A percentile compares a stretch with the other conserved stretches of the same genome.
These are phyloP conservation scores for Bilobella aurantiaca DNA, from an alignment of 1,140 invertebrate species.

Conservation along the genomic window DNA sequence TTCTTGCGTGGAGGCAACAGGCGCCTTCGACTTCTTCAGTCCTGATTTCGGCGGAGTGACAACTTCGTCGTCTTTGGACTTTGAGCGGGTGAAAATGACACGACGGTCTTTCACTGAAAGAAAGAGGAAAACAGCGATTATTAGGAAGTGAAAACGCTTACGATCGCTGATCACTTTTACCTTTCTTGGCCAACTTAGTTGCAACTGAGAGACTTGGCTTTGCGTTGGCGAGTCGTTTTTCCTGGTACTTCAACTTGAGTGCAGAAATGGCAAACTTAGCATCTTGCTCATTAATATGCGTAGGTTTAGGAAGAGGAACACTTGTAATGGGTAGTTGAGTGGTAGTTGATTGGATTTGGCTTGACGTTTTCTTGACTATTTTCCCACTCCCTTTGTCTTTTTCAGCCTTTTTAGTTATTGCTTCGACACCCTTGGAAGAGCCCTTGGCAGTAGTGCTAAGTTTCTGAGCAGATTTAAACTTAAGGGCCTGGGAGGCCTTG, in stretches of 20 bases:
- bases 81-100: conserved; percentile 3
- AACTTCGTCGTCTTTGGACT: conserved; percentile 1
- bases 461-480: background rate
- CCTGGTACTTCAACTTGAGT: conserved; percentile 54
- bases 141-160: background rate
- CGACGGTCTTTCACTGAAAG: conserved; percentile 2
- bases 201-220: conserved; percentile 35
- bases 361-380: background rate
- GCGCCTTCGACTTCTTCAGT: background rate
- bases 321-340: background rate
- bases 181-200: conserved; percentile 36
- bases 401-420: background rate
- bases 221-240: conserved; percentile 51
- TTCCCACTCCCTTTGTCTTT: no score
- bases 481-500: conserved; percentile 5
- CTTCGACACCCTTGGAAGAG: background rate
- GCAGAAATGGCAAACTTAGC: conserved; percentile 46
- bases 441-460: background rate
- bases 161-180: conserved; percentile 20
- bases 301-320: background rate
- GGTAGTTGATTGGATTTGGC: background rate
- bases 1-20: background rate
- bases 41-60: background rate
- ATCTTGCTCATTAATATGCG: conserved; percentile 32
- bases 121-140: background rate